phyloP scores from a whole-genome alignment of 2,797 vertebrate species.

The Characodon lateralis region DNA sequence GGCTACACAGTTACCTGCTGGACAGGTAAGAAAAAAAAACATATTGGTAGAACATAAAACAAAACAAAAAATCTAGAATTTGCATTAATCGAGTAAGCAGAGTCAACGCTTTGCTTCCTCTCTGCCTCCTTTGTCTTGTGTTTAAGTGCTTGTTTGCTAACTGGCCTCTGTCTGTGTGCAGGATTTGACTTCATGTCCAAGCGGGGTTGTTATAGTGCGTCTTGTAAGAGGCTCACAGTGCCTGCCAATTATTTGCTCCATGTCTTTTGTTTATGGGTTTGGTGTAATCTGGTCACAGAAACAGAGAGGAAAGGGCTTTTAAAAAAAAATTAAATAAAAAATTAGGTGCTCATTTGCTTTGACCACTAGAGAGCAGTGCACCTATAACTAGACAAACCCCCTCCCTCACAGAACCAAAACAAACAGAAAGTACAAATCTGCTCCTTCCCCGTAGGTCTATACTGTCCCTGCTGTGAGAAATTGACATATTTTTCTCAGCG shows the following conservation, averaged over 20 bases:
- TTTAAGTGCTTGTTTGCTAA: constrained; percentile 62
- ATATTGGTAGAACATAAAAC: neutral
- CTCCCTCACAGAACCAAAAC: constrained; percentile 20
- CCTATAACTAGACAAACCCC: constrained; percentile 40
- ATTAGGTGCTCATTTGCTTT: constrained; percentile 31
- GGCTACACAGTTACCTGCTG: constrained; percentile 69
- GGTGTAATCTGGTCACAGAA: constrained; percentile 67
- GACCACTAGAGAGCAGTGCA: constrained; percentile 65
- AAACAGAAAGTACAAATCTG: constrained; percentile 19
- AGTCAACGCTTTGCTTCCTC: constrained; percentile 29
- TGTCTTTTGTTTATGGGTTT: constrained; percentile 68
- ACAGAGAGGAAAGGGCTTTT: constrained; percentile 22
- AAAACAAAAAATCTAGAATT: neutral
- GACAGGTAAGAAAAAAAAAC: constrained; percentile 64
- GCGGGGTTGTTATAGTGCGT: constrained; percentile 56
- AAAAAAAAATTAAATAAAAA: neutral
- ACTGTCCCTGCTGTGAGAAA: constrained; percentile 45
- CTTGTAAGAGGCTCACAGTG: constrained; percentile 63
- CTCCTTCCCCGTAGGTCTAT: neutral
- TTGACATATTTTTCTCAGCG: constrained; percentile 57
- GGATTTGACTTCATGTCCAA: constrained; percentile 56
- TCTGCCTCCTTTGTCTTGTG: constrained; percentile 52
- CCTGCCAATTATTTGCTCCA: constrained; percentile 67
- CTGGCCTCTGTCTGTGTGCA: constrained; percentile 34
- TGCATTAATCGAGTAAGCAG: constrained; percentile 31